Base-by-base conservation (phyloP, 2,888 invertebrate species). In the Nymphalis c-album region DNA sequence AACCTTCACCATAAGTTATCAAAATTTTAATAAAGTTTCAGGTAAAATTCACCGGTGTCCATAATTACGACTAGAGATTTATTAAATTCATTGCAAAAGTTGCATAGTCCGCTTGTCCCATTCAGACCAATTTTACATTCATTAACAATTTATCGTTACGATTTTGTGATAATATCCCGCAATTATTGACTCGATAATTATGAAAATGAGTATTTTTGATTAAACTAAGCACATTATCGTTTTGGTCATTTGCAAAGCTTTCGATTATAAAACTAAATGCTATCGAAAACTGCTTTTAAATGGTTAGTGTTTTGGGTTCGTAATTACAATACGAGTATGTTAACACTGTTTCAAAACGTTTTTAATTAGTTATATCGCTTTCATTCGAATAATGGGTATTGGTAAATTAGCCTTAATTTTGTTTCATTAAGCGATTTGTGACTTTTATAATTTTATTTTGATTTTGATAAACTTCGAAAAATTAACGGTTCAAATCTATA, bases 41-140 rank as follows among this genome's bases (percentile, higher is more conserved):
- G 71, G 69, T 74, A 62, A 80, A 85, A 85, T 83, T 85, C 81
- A 80, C 74, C 75, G 72, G 79, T 78, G 78, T 79, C 78, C 79
- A 78, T 76, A 73, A 79, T 80, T 80, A 77, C 75, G 70, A 75
- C 57, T 22, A 51, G 60, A 67, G 76, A 78, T 83, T 85, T 86
- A 87, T 87, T 85, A 85, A 40, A 85, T 84, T 86, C 81, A 85
- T 85, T 84, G 80, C 77, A 74, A 80, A 87, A 85, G 82, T 86
- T 84, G 82, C 79, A 78, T 79, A 78, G 80, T 79, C n/a, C 31
- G 55, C 31, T 78, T 76, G 77, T 74, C 75, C 73, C 77, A 77
- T 82, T 82, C 76, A 79, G 77, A 78, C 78, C 77, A 77, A 80
- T 75, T 18, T 47, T 75, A 77, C 80, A 78, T 57, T 81, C 76